Base-by-base conservation (phyloP, 2,888 invertebrate genomes). In the Baccha elongata region DNA sequence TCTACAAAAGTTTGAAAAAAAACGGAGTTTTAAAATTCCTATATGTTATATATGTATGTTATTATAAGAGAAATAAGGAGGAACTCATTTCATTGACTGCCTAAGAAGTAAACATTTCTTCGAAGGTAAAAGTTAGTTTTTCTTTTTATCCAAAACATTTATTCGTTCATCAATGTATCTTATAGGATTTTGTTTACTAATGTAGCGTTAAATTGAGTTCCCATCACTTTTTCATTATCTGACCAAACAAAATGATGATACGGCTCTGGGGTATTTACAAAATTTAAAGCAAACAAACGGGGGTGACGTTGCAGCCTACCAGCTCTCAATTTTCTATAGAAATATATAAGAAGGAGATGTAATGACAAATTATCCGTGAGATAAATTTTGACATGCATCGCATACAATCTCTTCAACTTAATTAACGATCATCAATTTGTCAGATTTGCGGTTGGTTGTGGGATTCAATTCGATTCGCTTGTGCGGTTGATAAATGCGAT, bases 381-480 rank as follows among this genome's bases (percentile, higher is more conserved):
- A 78, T 78, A 68, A 68, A 83, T 83, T 83, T 68, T 83, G 83
- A 78, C 83, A 73, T 83, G 67, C 64, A 73, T 68, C 76, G 78
- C 60, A 62, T 67, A 62, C 67, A 78, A 72, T 78, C 83, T 83
- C 78, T 64, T 83, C 78, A 83, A 78, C 83, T 83, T 83, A 83
- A 78, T 83, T 83, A 83, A 83, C 83, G 83, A 83, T 78, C 83
- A 64, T 73, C 83, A 83, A 83, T 83, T 83, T 83, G 78, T 83
- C 83, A 83, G 50, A 50, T 60, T 58, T 53, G 60, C 44, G 60
- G 60, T 44, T 32, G 29, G 19, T 60, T 44, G 55, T 35, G 67
- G 50, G 60, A 69, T 69, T 75, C 74, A 26, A 40, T 58, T 60
- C 44, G 64, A 75, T 69, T 75, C 50, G 73, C 19, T 62, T 46